Base-by-base conservation (phyloP, 2,888 invertebrate species). In the Rhogogaster chlorosoma region DNA sequence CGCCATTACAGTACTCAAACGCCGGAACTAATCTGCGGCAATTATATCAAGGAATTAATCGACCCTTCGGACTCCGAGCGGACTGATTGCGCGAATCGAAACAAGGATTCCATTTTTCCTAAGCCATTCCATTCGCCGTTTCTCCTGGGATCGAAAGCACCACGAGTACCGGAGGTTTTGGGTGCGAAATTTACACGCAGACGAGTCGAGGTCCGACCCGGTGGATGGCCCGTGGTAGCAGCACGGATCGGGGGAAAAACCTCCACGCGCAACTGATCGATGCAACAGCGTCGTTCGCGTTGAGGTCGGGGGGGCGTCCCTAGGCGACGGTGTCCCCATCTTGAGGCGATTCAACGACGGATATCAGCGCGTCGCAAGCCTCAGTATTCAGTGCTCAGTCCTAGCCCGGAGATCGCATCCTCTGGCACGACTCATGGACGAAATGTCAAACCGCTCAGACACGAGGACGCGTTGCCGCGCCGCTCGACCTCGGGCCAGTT, bases 241-340 rank as follows among this genome's bases (percentile, higher is more conserved):
- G 42, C 15, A n/a, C n/a, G n/a, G n/a, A n/a, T n/a, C n/a, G n/a
- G n/a, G n/a, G n/a, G n/a, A n/a, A n/a, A n/a, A n/a, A 57, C 57
- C 29, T 49, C 53, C 26, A 22, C 83, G 90, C 90, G 90, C 91
- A 91, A 90, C 92, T 92, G 92, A 93, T 93, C 93, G 92, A 92
- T 92, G 91, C 92, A 91, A 91, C 90, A 90, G 88, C 89, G 91
- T 91, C 91, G 92, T 89, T 91, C 91, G 92, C 89, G 87, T 88
- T 80, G 89, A 88, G 86, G 86, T 70, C 36, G 87, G 87, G 87
- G 87, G 86, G 87, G 86, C 85, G 86, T 86, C 87, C 84, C 86
- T 84, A 80, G 80, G 77, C 84, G 84, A 85, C 85, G 85, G 86
- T 86, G 87, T 84, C 85, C 71, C 87, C 85, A 86, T 84, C 84